Evolutionary conservation across 1,140 invertebrate species (phyloP).

Genomic region (Pararge aegeria): DNA sequence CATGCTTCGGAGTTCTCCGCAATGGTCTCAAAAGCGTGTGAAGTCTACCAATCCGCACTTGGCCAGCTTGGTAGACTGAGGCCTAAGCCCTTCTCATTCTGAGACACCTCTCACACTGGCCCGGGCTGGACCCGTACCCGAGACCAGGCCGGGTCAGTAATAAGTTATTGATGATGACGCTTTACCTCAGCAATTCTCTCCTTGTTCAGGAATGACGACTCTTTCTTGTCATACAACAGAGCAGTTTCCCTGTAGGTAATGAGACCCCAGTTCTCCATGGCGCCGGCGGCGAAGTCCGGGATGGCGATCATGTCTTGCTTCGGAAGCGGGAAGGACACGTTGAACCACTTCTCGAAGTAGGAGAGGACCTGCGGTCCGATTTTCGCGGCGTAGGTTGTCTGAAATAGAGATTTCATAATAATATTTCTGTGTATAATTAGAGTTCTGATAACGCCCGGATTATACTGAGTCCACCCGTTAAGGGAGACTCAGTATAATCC

Average conservation of each 20-base stretch:
- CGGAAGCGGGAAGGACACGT: slow-evolving; percentile 72
- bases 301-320: slow-evolving; percentile 86
- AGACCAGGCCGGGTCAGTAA: too few species aligned
- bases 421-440: too few species aligned
- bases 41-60: too few species aligned
- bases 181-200: slow-evolving; percentile 82
- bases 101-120: slow-evolving; percentile 8
- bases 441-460: too few species aligned
- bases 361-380: slow-evolving; percentile 87
- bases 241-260: slow-evolving; percentile 84
- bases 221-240: slow-evolving; percentile 85
- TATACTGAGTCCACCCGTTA: too few species aligned
- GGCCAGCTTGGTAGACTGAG: too few species aligned
- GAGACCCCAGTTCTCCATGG: slow-evolving; percentile 90
- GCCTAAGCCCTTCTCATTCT: too few species aligned
- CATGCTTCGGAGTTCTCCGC: too few species aligned
- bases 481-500: too few species aligned
- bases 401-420: slow-evolving; percentile 44
- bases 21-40: too few species aligned
- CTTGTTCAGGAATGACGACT: slow-evolving; percentile 82
- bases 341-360: slow-evolving; percentile 82
- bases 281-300: slow-evolving; percentile 87
- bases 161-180: too few species aligned
- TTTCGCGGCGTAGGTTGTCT: slow-evolving; percentile 80
- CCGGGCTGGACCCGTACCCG: too few species aligned